These are phyloP conservation scores for Brachionus plicatilis DNA, from an alignment of 1,140 invertebrate species.

Conservation along the genomic window DNA sequence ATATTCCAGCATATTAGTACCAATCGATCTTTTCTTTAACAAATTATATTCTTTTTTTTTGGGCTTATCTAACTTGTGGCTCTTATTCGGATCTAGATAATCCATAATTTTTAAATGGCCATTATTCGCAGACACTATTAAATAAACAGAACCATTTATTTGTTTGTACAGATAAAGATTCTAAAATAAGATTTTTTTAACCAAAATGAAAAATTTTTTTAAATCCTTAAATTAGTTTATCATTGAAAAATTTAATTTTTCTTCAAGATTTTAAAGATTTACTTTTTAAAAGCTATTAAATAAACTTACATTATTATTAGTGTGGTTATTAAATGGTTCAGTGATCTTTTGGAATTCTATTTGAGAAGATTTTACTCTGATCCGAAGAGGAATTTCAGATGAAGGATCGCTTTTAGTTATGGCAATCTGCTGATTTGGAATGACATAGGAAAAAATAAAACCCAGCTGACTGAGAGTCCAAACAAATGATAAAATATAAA, in stretches of 20 bases:
- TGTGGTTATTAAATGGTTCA: neutral
- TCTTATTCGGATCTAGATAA: neutral
- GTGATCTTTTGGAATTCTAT: neutral
- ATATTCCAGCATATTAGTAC: neutral
- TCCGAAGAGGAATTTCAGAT: neutral
- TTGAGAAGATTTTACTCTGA: neutral
- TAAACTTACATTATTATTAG: neutral
- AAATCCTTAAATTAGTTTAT: no score
- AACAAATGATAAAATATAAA: neutral
- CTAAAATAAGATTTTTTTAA: neutral
- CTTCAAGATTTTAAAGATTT: no score
- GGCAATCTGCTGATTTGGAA: neutral
- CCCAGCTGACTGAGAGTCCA: neutral
- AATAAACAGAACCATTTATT: neutral
- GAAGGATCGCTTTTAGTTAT: neutral
- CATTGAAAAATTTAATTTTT: no score
- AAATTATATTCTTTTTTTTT: neutral
- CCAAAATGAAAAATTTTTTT: no score
- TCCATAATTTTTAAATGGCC: neutral
- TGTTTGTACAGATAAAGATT: neutral
- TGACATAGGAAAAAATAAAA: neutral
- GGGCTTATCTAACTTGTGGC: neutral
- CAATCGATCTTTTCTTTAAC: neutral
- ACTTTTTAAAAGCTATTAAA: neutral
- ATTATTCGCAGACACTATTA: neutral